These are phyloP conservation scores for Hypocryptadius cinnamomeus DNA, from an alignment of 2,113 vertebrate genomes.

Conservation along the genomic window DNA sequence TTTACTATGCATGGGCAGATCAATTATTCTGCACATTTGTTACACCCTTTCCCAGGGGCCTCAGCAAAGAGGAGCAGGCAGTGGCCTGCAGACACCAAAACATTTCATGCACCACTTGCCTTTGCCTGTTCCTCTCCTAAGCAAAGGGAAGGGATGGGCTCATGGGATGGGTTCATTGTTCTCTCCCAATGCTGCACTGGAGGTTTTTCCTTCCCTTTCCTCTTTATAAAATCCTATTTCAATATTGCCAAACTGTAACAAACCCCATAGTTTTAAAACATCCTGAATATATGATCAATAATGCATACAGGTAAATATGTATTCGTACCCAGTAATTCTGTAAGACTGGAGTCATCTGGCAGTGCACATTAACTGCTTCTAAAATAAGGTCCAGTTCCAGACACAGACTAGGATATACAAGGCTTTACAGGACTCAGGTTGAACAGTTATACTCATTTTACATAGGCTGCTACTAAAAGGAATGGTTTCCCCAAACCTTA, in stretches of 20 bases:
- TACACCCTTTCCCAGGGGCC: constrained; percentile 18
- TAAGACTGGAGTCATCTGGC: not conserved
- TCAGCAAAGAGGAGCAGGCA: constrained; percentile 2
- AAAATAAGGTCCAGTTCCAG: not conserved
- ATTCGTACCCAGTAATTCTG: not conserved
- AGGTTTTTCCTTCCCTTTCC: not conserved
- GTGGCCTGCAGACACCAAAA: constrained; percentile 16
- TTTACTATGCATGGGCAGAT: constrained; percentile 30
- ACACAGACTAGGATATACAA: not conserved
- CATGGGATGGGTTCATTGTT: not conserved
- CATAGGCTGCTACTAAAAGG: not conserved
- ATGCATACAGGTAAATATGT: not conserved
- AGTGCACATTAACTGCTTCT: not conserved
- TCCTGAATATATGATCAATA: not conserved
- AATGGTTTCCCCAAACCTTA: not conserved
- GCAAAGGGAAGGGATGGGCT: not conserved
- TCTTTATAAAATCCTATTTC: not conserved
- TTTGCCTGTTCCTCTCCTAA: not conserved
- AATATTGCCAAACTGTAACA: not conserved
- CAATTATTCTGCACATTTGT: constrained; percentile 35
- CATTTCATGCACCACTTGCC: constrained; percentile 20
- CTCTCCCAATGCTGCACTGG: not conserved
- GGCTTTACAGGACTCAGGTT: not conserved
- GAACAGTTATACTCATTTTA: not conserved
- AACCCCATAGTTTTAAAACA: not conserved